Evolutionary conservation across 1,140 invertebrate genomes (phyloP), one percentile per base, ranked within the genome.

Genomic region (Diabrotica virgifera): DNA sequence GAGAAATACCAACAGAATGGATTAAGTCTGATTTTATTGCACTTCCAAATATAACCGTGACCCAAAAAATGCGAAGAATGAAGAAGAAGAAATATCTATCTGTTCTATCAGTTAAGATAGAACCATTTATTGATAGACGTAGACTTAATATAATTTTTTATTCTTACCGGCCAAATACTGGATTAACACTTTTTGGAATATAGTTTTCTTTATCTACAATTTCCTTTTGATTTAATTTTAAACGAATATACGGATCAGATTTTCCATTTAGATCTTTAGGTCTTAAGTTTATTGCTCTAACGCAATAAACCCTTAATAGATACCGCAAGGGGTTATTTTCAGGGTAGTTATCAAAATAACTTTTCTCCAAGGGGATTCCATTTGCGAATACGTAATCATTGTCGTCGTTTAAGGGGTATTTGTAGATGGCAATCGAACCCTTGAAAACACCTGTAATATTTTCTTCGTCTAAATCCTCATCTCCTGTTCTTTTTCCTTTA

Each of bases 151-250:
- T 24, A 1, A 24, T 24, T 24, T 24, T 24, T 24, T 24, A 24
- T 24, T 10, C 40, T 46, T 82, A 90, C 89, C 85, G 91, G 64
- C 93, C 93, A 81, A 95, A 95, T 9, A 92, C 81, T 0, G 94
- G 93, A 82, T 94, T 93, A n/a, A 90, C 78, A 66, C 91, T 86
- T 76, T 92, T 91, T 9, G 88, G 83, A 36, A 92, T 82, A 73
- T 90, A 91, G 72, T 89, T 87, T 53, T 89, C 89, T 65, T 86
- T 85, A 80, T 94, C 91, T 53, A 83, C 87, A 7, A 90, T 79
- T 0, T 80, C 78, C 65, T 86, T 88, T 46, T 85, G 84, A 5
- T 90, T 91, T 50, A 93, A 80, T 53, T 80, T 82, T 5, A 95
- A 76, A 8, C 85, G 81, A 0, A 94, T 78, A 77, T 93, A 96